Conservation (phyloP, 2,797 vertebrate genomes). For the Typhlichthys subterraneus region DNA sequence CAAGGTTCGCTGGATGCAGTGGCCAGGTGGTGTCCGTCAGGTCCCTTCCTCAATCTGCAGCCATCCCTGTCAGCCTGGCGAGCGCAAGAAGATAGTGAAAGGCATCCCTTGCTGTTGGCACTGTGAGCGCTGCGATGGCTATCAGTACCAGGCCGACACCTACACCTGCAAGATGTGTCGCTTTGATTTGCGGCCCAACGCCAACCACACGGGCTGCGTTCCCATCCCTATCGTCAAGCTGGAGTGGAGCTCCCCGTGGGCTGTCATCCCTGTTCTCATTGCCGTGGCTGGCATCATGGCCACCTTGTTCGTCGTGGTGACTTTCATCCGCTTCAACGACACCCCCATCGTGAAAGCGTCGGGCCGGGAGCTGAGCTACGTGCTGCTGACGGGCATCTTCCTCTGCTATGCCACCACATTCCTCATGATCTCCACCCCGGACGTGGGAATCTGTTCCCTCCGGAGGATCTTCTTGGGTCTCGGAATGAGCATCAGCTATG, state of each 20-base stretch:
- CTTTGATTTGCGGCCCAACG: slow-evolving; percentile 90
- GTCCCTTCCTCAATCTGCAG: slow-evolving; percentile 95
- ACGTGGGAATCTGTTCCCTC: slow-evolving; percentile 90
- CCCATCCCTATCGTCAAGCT: slow-evolving; percentile 94
- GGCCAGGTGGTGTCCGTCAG: slow-evolving; percentile 85
- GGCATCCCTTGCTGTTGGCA: slow-evolving; percentile 98
- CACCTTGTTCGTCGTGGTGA: slow-evolving; percentile 92
- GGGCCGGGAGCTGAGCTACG: slow-evolving; percentile 95
- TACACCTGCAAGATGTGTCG: slow-evolving; percentile 95
- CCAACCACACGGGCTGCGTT: slow-evolving; percentile 92
- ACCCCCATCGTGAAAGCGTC: slow-evolving; percentile 97
- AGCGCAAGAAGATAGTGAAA: slow-evolving; percentile 96
- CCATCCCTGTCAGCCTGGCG: slow-evolving; percentile 89
- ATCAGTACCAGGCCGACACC: slow-evolving; percentile 94
- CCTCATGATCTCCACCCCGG: slow-evolving; percentile 94
- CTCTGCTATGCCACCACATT: slow-evolving; percentile 97
- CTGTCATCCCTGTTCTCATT: slow-evolving; percentile 91
- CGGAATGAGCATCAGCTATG: slow-evolving; percentile 98
- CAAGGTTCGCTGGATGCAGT: slow-evolving; percentile 89
- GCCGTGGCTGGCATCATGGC: slow-evolving; percentile 92
- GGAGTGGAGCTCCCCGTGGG: slow-evolving; percentile 98
- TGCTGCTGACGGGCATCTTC: slow-evolving; percentile 95
- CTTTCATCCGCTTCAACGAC: slow-evolving; percentile 95
- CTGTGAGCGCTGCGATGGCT: slow-evolving; percentile 95
- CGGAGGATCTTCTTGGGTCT: slow-evolving; percentile 93